Evolutionary conservation across 2,797 vertebrate genomes (phyloP).

Genomic region (Phoeniculus purpureus): DNA sequence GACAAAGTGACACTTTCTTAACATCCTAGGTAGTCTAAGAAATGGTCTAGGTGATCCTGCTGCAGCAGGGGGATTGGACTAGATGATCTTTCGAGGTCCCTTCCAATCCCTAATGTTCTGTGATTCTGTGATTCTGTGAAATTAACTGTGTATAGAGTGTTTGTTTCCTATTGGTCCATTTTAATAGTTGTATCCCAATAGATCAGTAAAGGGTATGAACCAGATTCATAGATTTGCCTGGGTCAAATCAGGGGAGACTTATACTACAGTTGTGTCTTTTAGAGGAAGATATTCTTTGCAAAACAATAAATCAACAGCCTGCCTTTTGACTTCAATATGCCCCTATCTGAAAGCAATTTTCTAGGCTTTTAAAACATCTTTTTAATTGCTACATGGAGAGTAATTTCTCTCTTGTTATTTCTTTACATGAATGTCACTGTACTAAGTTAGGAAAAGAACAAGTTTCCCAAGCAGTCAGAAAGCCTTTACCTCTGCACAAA

Average conservation of each 20-base stretch:
- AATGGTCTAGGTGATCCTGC: too few relatives aligned
- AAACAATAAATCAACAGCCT: neutral
- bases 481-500: neutral
- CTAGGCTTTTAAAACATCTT: neutral
- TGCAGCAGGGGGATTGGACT: too few relatives aligned
- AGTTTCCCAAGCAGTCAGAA: conserved; percentile 1
- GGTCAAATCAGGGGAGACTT: too few relatives aligned
- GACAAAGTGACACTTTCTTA: neutral
- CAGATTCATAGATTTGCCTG: too few relatives aligned
- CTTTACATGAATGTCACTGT: neutral
- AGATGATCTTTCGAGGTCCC: too few relatives aligned
- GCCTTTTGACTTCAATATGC: neutral
- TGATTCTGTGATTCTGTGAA: neutral
- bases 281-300: neutral
- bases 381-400: neutral
- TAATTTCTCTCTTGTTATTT: neutral
- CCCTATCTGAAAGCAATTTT: neutral
- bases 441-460: conserved; percentile 1
- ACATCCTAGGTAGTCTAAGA: neutral
- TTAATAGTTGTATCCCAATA: neutral
- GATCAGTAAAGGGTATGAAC: too few relatives aligned
- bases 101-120: too few relatives aligned
- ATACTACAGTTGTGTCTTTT: neutral
- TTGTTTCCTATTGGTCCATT: neutral
- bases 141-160: neutral